Base-by-base conservation (phyloP, 2,797 vertebrate genomes). In the Gymnothorax javanicus region DNA sequence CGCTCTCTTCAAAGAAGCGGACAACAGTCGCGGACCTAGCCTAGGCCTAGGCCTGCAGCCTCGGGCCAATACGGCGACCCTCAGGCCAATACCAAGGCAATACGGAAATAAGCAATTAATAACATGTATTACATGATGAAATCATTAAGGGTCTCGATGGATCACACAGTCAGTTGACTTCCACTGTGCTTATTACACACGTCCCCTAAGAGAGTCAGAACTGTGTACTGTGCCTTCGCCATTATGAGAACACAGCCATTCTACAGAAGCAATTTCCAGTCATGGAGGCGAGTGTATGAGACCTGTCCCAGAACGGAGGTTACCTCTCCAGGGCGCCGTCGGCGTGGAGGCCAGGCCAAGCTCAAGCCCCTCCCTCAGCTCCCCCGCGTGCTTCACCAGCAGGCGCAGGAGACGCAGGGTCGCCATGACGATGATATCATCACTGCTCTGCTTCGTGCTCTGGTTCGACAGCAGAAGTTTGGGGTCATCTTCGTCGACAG, bases 371-470 rank as follows among this genome's bases (percentile, higher is more conserved):
- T 99, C 98, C 82, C 98, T 94, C 33, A 99, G 96, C 88, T 99
- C 99, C 17, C 98, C 98, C 0, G 98, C 99, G 4, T 99, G 99
- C 89, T 99, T 99, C 89, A 99, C 99, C 25, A 99, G 95, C 89
- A 99, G 86, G 0, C 99, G 95, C 82, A 99, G 94, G 59, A 99
- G 93, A 7, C 99, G 96, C 86, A 99, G 92, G 0, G 99, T 99
- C 79, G 98, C 98, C 99, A 99, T 99, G 86, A 99, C 99, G 4
- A 99, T 99, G 50, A 99, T 94, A 17, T 99, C 98, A 23, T 99
- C 99, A 1, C 97, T 99, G 93, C 98, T 99, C 93, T 99, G 98
- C 90, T 99, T 99, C 82, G 89, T 96, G 90, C 89, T 95, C 87
- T 97, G 95, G 90, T 94, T 96, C 89, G 94, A 93, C 86, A 96